Evolutionary conservation across 2,113 vertebrate genomes (phyloP).

Genomic region (Scopus umbretta): DNA sequence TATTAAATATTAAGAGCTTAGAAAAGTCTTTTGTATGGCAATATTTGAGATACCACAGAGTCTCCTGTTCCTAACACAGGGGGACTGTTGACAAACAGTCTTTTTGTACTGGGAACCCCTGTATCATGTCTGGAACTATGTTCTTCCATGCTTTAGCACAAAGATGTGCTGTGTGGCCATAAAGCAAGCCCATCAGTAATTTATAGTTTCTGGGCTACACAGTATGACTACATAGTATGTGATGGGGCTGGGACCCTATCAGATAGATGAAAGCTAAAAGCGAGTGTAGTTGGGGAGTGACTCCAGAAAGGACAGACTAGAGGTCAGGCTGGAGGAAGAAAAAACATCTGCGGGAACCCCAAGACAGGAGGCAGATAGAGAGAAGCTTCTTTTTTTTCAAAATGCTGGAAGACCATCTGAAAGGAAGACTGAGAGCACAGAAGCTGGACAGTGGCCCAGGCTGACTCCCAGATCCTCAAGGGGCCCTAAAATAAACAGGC

Average conservation of each 20-base stretch:
- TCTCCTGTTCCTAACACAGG: not conserved
- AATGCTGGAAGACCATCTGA: not conserved
- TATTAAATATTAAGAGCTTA: not conserved
- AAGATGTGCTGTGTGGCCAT: not conserved
- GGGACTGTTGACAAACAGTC: not conserved
- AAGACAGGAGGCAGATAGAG: not conserved
- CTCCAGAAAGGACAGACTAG: not conserved
- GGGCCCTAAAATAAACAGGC: not conserved
- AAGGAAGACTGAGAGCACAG: not conserved
- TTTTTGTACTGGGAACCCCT: not conserved
- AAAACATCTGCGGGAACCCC: not conserved
- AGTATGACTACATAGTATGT: not conserved
- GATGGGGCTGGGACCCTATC: not conserved
- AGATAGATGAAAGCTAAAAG: not conserved
- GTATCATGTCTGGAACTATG: not conserved
- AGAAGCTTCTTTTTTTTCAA: not conserved
- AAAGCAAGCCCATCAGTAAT: not conserved
- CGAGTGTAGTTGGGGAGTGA: not conserved
- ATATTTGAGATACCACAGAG: not conserved
- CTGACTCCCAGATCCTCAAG: not conserved
- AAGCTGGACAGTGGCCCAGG: not conserved
- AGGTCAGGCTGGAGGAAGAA: not conserved
- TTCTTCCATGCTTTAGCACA: not conserved
- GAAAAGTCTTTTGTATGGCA: not conserved
- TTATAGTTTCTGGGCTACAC: not conserved